These are phyloP conservation scores for Plagodis dolabraria DNA, from an alignment of 2,888 invertebrate genomes.

Conservation along the genomic window DNA sequence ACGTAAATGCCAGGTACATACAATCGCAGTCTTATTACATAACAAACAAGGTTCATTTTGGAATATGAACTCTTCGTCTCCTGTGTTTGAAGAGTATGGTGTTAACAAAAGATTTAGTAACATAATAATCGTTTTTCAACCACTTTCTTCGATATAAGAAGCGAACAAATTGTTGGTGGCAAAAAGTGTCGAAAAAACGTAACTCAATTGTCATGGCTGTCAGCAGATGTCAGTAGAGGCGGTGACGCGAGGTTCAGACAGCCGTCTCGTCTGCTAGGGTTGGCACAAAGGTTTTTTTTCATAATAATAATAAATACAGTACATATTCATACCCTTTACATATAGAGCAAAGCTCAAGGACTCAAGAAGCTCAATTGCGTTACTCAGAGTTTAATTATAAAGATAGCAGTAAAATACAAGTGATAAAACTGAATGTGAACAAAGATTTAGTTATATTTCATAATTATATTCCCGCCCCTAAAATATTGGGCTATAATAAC, in stretches of 20 bases:
- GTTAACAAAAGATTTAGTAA: slow-evolving; percentile 55
- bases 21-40: neutral
- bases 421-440: too few relatives aligned
- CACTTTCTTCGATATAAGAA: slow-evolving; percentile 69
- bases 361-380: too few relatives aligned
- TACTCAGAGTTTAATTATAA: too few relatives aligned
- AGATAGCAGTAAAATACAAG: too few relatives aligned
- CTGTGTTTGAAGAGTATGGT: slow-evolving; percentile 9
- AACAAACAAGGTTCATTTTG: slow-evolving; percentile 18
- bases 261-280: slow-evolving; percentile 31
- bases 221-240: slow-evolving; percentile 42
- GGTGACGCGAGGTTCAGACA: slow-evolving; percentile 23
- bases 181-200: slow-evolving; percentile 65
- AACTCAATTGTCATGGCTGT: slow-evolving; percentile 77
- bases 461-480: too few relatives aligned
- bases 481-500: too few relatives aligned
- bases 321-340: neutral
- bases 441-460: too few relatives aligned
- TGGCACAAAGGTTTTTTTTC: slow-evolving; percentile 7
- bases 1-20: neutral
- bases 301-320: neutral
- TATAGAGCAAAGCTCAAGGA: neutral
- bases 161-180: slow-evolving; percentile 43
- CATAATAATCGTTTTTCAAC: slow-evolving; percentile 65
- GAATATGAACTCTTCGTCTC: slow-evolving; percentile 20